Conservation (phyloP, 2,797 vertebrate species). For the Micromesistius poutassou region DNA sequence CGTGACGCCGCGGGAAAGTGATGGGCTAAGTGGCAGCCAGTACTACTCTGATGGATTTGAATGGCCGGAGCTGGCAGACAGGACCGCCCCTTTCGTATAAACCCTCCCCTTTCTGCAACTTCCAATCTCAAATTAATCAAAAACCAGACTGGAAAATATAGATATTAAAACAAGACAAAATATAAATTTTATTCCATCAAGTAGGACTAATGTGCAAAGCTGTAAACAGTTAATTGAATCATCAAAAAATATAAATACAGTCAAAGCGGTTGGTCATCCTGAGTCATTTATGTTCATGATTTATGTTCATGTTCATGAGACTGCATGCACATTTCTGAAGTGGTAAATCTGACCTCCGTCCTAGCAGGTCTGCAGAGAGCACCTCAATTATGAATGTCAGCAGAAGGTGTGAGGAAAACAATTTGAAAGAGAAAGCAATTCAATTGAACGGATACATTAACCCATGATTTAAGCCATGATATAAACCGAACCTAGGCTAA, state of each 20-base stretch:
- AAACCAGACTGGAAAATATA: neutral
- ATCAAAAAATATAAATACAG: neutral
- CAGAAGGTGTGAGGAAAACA: too few relatives aligned
- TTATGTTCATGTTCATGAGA: constrained; percentile 17
- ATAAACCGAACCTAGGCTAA: neutral
- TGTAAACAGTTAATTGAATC: neutral
- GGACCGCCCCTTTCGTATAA: constrained; percentile 31
- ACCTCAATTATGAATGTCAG: too few relatives aligned
- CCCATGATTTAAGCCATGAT: neutral
- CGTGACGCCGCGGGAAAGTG: constrained; percentile 16
- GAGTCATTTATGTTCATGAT: constrained; percentile 34
- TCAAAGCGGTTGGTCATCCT: constrained; percentile 1
- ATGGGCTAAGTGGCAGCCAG: constrained; percentile 22
- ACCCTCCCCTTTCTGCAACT: constrained; percentile 39
- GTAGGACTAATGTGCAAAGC: neutral
- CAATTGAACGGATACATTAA: too few relatives aligned
- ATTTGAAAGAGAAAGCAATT: too few relatives aligned
- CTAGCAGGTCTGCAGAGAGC: too few relatives aligned
- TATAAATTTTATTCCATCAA: neutral
- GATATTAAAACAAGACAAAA: too few relatives aligned
- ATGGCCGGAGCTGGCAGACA: constrained; percentile 23
- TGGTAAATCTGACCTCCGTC: neutral
- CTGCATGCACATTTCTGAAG: neutral
- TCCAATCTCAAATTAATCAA: neutral
- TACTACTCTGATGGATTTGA: constrained; percentile 49